Evolutionary conservation across 2,797 vertebrate species (phyloP).

Genomic region (Macropus fuliginosus): DNA sequence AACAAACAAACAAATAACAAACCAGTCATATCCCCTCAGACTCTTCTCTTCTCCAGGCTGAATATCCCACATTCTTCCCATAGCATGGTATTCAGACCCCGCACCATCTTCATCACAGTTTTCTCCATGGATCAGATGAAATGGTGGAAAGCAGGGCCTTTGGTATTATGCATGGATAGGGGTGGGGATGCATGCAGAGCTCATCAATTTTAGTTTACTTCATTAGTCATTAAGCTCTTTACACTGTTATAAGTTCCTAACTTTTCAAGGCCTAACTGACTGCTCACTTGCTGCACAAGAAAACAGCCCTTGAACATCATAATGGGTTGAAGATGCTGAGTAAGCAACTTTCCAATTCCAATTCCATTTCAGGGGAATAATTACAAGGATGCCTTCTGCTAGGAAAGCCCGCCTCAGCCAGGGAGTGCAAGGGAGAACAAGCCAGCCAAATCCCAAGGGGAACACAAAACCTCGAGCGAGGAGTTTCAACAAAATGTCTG

Average conservation of each 20-base stretch:
- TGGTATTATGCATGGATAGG: neutral
- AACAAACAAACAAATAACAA: neutral
- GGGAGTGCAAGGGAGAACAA: constrained; percentile 15
- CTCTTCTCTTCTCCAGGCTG: neutral
- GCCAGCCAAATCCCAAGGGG: neutral
- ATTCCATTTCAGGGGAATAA: neutral
- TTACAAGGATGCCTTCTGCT: neutral
- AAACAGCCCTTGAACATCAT: neutral
- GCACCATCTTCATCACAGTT: neutral
- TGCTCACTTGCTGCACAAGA: neutral
- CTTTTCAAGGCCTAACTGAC: neutral
- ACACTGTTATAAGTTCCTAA: neutral
- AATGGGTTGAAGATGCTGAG: neutral
- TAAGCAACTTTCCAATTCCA: neutral
- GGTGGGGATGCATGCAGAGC: neutral
- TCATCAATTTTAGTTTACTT: neutral
- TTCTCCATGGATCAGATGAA: neutral
- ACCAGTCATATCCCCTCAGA: neutral
- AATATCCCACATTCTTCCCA: neutral
- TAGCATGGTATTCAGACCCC: neutral
- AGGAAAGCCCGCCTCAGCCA: neutral
- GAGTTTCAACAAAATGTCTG: constrained; percentile 23
- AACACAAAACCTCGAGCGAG: neutral
- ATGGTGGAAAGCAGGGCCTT: neutral
- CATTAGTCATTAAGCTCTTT: neutral